Percentiles rank a stretch among this genome's conserved stretches.
Conservation (phyloP, 2,113 vertebrate species). For the Oreochromis tanganicae region DNA sequence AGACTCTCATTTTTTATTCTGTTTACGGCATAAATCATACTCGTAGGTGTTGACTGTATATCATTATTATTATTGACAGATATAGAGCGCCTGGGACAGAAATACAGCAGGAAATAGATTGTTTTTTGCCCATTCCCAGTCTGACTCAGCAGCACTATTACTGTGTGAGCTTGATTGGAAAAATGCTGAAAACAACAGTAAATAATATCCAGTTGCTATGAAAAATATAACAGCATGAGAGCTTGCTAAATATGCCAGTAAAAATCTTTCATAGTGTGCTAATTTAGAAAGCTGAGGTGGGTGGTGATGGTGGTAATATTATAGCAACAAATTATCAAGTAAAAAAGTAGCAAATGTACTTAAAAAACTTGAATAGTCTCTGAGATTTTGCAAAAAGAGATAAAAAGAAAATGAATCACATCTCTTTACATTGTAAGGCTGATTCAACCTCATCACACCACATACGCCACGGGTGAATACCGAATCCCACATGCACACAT, state of each 20-base stretch:
- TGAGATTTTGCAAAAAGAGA: not conserved
- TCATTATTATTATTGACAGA: not conserved
- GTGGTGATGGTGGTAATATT: not conserved
- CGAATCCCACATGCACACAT: not conserved
- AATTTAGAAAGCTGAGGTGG: not conserved
- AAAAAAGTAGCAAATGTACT: not conserved
- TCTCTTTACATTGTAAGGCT: not conserved
- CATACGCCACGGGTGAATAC: not conserved
- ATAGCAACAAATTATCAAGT: not conserved
- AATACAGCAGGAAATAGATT: not conserved
- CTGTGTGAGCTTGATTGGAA: conserved; percentile 34
- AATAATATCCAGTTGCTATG: not conserved
- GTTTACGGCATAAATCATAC: not conserved
- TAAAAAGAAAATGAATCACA: not conserved
- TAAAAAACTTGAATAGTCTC: not conserved
- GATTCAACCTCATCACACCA: not conserved
- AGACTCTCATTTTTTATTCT: not conserved
- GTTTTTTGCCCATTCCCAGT: not conserved
- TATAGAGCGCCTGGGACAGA: not conserved
- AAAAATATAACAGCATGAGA: conserved; percentile 11
- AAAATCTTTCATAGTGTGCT: conserved; percentile 22
- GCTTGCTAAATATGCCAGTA: not conserved
- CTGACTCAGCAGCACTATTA: conserved; percentile 21
- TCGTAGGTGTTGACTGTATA: not conserved
- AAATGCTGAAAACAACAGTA: conserved; percentile 3